These are phyloP conservation scores for Chondrosia reniformis DNA, from an alignment of 37 sponge, comb jelly and placozoan genomes.

Conservation along the genomic window DNA sequence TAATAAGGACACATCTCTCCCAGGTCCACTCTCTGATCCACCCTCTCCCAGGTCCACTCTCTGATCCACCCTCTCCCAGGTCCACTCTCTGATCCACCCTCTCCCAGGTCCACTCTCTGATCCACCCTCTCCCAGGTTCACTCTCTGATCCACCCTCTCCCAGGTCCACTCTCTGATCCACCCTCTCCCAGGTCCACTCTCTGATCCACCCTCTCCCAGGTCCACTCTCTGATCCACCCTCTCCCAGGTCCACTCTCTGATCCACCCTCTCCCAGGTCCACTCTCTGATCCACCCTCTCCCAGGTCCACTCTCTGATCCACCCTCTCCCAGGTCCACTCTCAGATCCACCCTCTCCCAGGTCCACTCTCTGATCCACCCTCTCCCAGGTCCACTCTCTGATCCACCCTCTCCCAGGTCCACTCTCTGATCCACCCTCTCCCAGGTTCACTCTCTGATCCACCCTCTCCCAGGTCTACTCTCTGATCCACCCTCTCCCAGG, in stretches of 20 bases:
- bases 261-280: not conserved
- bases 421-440: not conserved
- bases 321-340: not conserved
- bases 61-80: not conserved
- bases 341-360: not conserved
- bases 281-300: not conserved
- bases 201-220: not conserved
- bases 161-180: not conserved
- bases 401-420: not conserved
- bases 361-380: not conserved
- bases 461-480: not conserved
- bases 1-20: not conserved
- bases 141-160: not conserved
- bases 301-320: not conserved
- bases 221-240: not conserved
- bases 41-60: not conserved
- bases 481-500: not conserved
- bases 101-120: not conserved
- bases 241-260: not conserved
- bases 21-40: not conserved
- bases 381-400: not conserved
- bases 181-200: not conserved
- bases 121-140: not conserved
- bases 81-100: not conserved
- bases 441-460: not conserved